Evolutionary conservation across 2,113 vertebrate genomes (phyloP).

Genomic region (Hyla sarda): DNA sequence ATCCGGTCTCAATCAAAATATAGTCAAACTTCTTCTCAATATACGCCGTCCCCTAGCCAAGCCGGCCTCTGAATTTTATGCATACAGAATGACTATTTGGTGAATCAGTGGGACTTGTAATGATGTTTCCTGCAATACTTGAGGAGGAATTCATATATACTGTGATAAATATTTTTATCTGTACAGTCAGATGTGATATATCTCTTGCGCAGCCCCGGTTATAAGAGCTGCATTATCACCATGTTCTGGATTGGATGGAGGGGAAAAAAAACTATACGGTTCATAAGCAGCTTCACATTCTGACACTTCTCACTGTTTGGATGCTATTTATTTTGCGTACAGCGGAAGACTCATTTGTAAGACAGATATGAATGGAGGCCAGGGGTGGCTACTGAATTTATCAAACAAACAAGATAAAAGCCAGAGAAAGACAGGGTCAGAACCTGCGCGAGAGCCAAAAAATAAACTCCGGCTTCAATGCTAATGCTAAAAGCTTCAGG

Average conservation of each 20-base stretch:
- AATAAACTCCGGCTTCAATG: not conserved
- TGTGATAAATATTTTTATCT: constrained; percentile 12
- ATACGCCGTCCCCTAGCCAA: not conserved
- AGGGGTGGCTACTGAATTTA: constrained; percentile 49
- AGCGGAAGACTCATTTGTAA: constrained; percentile 43
- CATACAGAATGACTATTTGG: not conserved
- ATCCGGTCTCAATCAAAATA: not conserved
- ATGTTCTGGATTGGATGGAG: not conserved
- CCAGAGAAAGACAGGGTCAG: constrained; percentile 28
- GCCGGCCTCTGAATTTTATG: not conserved
- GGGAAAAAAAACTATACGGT: constrained; percentile 19
- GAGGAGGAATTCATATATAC: not conserved
- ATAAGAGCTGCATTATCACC: not conserved
- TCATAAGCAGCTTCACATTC: constrained; percentile 5
- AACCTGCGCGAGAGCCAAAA: not conserved
- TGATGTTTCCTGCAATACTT: constrained; percentile 3
- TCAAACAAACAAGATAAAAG: constrained; percentile 57
- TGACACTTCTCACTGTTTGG: not conserved
- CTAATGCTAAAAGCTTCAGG: constrained; percentile 16
- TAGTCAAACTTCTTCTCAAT: not conserved
- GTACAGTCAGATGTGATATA: not conserved
- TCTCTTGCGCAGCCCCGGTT: not conserved
- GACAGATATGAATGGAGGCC: constrained; percentile 48
- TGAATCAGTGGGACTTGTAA: not conserved
- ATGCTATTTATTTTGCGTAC: constrained; percentile 44